phyloP scores from a whole-genome alignment of 2,113 vertebrate genomes.

The Ictidomys tridecemlineatus region DNA sequence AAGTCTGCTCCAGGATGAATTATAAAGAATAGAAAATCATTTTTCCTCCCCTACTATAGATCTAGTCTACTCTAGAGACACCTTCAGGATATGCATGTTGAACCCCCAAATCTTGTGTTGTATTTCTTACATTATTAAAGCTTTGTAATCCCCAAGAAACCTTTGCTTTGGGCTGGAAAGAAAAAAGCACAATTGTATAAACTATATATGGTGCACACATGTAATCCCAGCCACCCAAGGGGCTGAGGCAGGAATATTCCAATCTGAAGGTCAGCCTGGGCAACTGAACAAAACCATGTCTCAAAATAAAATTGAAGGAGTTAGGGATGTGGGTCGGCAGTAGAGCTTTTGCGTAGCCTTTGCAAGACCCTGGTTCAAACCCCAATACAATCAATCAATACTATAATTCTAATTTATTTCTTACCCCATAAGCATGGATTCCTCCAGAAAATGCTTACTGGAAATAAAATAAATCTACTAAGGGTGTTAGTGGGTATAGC shows the following conservation, averaged over 20 bases:
- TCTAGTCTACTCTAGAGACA: background rate
- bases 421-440: background rate
- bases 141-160: background rate
- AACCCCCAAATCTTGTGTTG: background rate
- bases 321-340: no score
- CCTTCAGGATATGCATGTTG: background rate
- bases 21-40: background rate
- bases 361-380: no score
- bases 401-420: background rate
- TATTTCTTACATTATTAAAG: background rate
- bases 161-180: background rate
- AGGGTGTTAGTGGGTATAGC: background rate
- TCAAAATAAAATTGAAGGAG: no score
- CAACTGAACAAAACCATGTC: no score
- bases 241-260: no score
- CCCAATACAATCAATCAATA: background rate
- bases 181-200: background rate
- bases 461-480: constrained; percentile 12
- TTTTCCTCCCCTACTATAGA: background rate
- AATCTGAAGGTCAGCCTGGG: no score
- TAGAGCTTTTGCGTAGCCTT: no score
- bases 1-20: background rate
- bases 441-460: background rate
- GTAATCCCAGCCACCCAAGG: no score
- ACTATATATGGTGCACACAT: background rate